Percentiles rank a stretch among this genome's conserved stretches.
phyloP scores from a whole-genome alignment of 2,113 vertebrate genomes.

The Mungos mungo region DNA sequence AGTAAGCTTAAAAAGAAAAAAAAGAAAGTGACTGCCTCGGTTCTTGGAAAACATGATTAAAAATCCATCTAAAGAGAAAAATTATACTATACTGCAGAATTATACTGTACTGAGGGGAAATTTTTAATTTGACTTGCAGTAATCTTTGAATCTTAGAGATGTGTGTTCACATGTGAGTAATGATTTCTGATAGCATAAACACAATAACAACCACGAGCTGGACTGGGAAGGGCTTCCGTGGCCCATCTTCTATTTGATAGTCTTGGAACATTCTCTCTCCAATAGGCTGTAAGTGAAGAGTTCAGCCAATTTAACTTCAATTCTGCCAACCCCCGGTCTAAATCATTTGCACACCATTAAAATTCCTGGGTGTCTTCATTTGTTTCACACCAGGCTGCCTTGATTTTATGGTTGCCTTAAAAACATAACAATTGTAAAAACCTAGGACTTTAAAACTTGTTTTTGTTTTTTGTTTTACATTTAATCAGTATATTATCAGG shows the following conservation, averaged over 20 bases:
- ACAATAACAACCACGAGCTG: background rate
- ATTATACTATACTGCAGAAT: background rate
- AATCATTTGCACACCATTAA: background rate
- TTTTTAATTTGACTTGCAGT: background rate
- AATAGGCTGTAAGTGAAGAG: background rate
- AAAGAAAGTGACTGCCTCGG: background rate
- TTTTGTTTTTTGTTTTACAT: background rate
- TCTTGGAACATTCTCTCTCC: background rate
- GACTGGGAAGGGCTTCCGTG: background rate
- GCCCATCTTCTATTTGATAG: background rate
- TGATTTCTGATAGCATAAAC: background rate
- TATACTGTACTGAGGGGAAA: background rate
- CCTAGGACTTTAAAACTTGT: background rate
- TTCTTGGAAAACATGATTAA: background rate
- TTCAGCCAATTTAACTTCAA: background rate
- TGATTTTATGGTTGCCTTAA: background rate
- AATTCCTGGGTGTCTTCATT: slow-evolving; percentile 9
- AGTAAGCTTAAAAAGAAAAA: no score
- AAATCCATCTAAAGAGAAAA: background rate
- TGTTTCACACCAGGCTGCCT: background rate
- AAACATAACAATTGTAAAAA: background rate
- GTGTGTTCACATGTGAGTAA: background rate
- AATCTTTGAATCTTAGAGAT: background rate
- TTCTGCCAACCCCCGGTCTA: background rate
- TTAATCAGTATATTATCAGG: background rate